Evolutionary conservation across 2,888 invertebrate species (phyloP).

Genomic region (Monopis laevigella): DNA sequence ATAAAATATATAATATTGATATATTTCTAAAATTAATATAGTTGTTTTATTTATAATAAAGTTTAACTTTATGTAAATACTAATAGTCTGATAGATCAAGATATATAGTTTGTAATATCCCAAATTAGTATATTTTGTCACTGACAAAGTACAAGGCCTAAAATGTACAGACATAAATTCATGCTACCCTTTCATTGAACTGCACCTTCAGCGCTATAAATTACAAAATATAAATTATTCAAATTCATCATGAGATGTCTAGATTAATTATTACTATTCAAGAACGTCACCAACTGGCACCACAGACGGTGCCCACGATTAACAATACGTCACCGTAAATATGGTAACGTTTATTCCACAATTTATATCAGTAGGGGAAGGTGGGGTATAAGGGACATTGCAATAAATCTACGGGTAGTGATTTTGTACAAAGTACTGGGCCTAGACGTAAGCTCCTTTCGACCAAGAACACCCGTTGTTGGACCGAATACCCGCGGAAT

Average conservation of each 20-base stretch:
- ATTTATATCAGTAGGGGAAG: constrained; percentile 49
- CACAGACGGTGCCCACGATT: constrained; percentile 54
- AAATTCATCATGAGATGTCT: constrained; percentile 50
- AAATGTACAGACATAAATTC: too few relatives aligned
- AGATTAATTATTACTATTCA: constrained; percentile 59
- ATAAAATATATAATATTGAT: too few relatives aligned
- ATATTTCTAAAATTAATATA: too few relatives aligned
- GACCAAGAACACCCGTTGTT: constrained; percentile 58
- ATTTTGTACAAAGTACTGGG: constrained; percentile 64
- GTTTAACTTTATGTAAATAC: too few relatives aligned
- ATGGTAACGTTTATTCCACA: constrained; percentile 64
- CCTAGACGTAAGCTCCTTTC: constrained; percentile 53
- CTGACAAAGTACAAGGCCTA: too few relatives aligned
- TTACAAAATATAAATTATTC: constrained; percentile 56
- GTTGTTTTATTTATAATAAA: too few relatives aligned
- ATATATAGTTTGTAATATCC: too few relatives aligned
- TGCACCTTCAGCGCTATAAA: constrained; percentile 33
- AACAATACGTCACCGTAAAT: constrained; percentile 64
- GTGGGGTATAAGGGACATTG: constrained; percentile 53
- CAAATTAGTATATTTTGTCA: too few relatives aligned
- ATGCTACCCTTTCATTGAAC: too few relatives aligned
- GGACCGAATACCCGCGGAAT: constrained; percentile 50
- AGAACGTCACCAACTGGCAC: constrained; percentile 35
- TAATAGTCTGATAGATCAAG: too few relatives aligned
- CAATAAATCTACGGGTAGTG: constrained; percentile 62